Evolutionary conservation across 2,113 vertebrate genomes (phyloP).

Genomic region (Apteryx mantelli): DNA sequence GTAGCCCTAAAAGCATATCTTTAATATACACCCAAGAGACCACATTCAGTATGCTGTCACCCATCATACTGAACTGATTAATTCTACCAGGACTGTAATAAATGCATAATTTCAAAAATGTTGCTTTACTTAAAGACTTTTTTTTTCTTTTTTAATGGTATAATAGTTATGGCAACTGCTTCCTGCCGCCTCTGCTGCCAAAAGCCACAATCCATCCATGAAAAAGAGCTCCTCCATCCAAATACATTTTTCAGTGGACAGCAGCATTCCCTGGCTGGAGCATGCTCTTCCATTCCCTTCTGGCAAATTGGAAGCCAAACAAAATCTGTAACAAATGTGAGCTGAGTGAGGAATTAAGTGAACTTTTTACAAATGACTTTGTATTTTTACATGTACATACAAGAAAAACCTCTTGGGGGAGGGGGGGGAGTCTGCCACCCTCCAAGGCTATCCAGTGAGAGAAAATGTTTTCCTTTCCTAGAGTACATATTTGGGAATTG

Average conservation of each 20-base stretch:
- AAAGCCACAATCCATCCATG: conserved; percentile 67
- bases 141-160: background rate
- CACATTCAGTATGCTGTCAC: background rate
- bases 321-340: conserved; percentile 64
- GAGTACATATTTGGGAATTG: background rate
- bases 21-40: background rate
- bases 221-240: conserved; percentile 66
- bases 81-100: background rate
- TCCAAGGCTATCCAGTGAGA: background rate
- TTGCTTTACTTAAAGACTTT: background rate
- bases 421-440: background rate
- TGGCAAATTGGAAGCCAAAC: conserved; percentile 54
- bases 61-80: conserved; percentile 6
- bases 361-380: conserved; percentile 40
- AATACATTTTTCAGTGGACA: conserved; percentile 68
- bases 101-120: conserved; percentile 34
- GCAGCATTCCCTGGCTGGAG: conserved; percentile 67
- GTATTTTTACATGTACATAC: conserved; percentile 14
- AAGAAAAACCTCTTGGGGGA: background rate
- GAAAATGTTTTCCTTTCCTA: conserved; percentile 38
- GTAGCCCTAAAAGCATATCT: conserved; percentile 14
- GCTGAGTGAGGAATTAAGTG: conserved; percentile 54
- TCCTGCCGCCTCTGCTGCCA: conserved; percentile 64
- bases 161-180: conserved; percentile 69
- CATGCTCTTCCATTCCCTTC: conserved; percentile 50